A percentile compares a stretch with the other conserved stretches of the same genome.
Evolutionary conservation across 2,113 vertebrate genomes (phyloP).

Genomic region (Rhombomys opimus): DNA sequence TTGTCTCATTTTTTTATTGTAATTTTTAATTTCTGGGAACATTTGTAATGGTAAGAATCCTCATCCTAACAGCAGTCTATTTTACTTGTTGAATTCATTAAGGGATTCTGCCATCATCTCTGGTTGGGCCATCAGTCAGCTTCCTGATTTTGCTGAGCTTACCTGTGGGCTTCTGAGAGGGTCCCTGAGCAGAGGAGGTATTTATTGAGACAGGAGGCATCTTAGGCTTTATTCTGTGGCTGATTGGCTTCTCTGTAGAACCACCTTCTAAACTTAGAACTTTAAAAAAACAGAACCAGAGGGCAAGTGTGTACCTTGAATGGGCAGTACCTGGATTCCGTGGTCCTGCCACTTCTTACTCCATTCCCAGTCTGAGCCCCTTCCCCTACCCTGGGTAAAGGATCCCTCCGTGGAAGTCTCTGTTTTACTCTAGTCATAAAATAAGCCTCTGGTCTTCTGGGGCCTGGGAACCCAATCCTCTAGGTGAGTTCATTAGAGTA

Average conservation of each 20-base stretch:
- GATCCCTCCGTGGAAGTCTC: background rate
- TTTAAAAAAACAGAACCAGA: background rate
- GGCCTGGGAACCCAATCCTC: background rate
- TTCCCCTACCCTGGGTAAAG: rapidly evolving
- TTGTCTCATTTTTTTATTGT: background rate
- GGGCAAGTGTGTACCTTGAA: background rate
- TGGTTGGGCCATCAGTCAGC: background rate
- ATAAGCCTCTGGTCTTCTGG: background rate
- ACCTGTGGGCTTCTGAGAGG: background rate
- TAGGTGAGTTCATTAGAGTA: background rate
- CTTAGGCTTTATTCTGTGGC: background rate
- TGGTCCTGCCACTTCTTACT: rapidly evolving
- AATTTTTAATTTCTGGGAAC: background rate
- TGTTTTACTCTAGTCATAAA: background rate
- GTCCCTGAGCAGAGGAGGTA: background rate
- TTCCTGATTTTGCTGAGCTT: background rate
- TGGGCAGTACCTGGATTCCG: background rate
- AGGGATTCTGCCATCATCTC: background rate
- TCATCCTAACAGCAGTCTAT: background rate
- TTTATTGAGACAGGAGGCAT: background rate
- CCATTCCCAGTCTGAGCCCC: background rate
- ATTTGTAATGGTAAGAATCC: background rate
- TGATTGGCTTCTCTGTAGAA: background rate
- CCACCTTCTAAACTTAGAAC: background rate
- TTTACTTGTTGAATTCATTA: background rate